These are phyloP conservation scores for Aplochiton taeniatus DNA, from an alignment of 2,797 vertebrate genomes.

Conservation along the genomic window DNA sequence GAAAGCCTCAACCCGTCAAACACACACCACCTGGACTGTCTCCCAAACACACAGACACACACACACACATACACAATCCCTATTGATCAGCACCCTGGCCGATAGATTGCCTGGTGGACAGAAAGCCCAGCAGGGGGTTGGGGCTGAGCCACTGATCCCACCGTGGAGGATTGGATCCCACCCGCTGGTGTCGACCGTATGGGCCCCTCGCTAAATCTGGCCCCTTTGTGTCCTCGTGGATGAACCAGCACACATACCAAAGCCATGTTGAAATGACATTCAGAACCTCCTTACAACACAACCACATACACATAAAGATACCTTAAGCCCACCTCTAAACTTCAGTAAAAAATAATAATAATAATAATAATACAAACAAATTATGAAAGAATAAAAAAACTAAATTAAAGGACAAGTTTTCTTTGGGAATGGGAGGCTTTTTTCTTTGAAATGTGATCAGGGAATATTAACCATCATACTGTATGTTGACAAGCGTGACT, in stretches of 20 bases:
- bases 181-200: slow-evolving; percentile 61
- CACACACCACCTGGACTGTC: neutral
- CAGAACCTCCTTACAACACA: no score
- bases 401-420: no score
- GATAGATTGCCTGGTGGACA: slow-evolving; percentile 40
- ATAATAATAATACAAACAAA: no score
- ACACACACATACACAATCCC: slow-evolving; percentile 65
- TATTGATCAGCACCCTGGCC: slow-evolving; percentile 68
- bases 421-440: no score
- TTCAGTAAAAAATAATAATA: no score
- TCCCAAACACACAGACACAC: slow-evolving; percentile 37
- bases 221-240: no score
- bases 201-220: slow-evolving; percentile 33
- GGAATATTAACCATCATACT: no score
- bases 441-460: no score
- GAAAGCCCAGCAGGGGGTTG: slow-evolving; percentile 58
- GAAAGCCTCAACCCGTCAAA: slow-evolving; percentile 46
- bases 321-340: no score
- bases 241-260: neutral
- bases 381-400: no score
- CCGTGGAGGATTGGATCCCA: slow-evolving; percentile 73
- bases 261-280: neutral
- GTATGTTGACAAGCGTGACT: no score
- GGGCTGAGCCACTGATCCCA: slow-evolving; percentile 73
- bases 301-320: no score